A percentile compares a stretch with the other conserved stretches of the same genome.
Conservation (phyloP, 2,888 invertebrate species). For the Eurytoma californica region DNA sequence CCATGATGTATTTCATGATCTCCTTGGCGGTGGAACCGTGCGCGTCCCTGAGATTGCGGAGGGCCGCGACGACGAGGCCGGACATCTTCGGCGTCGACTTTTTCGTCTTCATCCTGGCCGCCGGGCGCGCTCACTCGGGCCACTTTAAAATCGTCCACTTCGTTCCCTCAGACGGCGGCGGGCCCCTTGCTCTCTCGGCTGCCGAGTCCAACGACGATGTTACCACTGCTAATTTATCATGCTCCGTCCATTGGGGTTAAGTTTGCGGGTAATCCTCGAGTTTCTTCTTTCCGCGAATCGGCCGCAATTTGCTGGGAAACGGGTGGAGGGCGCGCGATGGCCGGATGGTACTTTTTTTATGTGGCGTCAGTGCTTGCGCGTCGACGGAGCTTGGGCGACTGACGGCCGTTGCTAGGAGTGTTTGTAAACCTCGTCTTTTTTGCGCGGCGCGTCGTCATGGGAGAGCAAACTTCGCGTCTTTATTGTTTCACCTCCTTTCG, state of each 20-base stretch:
- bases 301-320: no score
- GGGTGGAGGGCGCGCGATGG: no score
- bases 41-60: constrained; percentile 67
- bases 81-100: constrained; percentile 67
- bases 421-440: background rate
- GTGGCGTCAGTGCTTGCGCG: background rate
- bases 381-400: constrained; percentile 43
- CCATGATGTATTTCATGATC: constrained; percentile 69
- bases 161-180: background rate
- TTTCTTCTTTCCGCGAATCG: no score
- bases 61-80: constrained; percentile 68
- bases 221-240: constrained; percentile 45
- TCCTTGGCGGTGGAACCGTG: constrained; percentile 70
- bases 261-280: background rate
- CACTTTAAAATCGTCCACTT: no score
- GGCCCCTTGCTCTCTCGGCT: background rate
- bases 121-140: background rate
- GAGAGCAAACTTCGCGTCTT: constrained; percentile 5
- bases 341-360: no score
- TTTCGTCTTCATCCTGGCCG: constrained; percentile 59
- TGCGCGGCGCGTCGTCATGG: constrained; percentile 28
- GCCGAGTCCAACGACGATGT: no score
- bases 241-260: constrained; percentile 12
- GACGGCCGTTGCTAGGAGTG: constrained; percentile 25
- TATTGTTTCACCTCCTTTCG: constrained; percentile 10